phyloP scores from a whole-genome alignment of 2,113 vertebrate species.

The Platysternon megacephalum region DNA sequence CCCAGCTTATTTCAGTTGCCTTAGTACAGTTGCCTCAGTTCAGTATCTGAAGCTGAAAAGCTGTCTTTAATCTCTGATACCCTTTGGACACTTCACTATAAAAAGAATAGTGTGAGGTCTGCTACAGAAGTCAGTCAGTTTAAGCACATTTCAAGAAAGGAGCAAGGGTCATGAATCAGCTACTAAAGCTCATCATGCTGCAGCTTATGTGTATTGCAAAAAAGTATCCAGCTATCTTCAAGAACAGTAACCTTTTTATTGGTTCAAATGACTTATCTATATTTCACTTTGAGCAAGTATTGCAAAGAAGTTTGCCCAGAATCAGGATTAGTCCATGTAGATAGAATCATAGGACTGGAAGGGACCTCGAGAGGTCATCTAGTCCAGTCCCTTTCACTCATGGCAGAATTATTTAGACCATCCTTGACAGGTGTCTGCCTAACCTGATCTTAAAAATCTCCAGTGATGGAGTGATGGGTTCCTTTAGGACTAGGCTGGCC shows the following conservation, averaged over 20 bases:
- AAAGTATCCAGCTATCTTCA: not conserved
- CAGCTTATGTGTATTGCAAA: not conserved
- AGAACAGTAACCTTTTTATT: constrained; percentile 16
- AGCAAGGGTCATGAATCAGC: constrained; percentile 23
- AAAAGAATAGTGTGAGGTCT: constrained; percentile 19
- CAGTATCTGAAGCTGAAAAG: constrained; percentile 7
- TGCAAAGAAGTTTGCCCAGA: not conserved
- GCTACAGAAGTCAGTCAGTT: not conserved
- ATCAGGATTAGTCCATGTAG: not conserved
- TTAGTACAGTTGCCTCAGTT: constrained; percentile 1
- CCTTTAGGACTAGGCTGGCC: not conserved
- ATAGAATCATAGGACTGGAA: not conserved
- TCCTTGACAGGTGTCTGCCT: too few relatives aligned
- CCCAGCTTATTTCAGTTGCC: not conserved
- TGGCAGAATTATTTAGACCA: too few relatives aligned
- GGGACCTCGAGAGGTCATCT: too few relatives aligned
- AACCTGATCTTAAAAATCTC: too few relatives aligned
- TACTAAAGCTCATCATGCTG: constrained; percentile 11
- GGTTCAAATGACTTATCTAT: not conserved
- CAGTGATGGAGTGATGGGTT: not conserved
- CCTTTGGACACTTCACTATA: not conserved
- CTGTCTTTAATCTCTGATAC: constrained; percentile 39
- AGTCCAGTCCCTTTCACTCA: too few relatives aligned
- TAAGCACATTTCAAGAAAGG: constrained; percentile 1
- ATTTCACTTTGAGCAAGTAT: not conserved